These are phyloP conservation scores for Pseudomyrmex cubaensis DNA, from an alignment of 1,140 invertebrate genomes.

Conservation along the genomic window DNA sequence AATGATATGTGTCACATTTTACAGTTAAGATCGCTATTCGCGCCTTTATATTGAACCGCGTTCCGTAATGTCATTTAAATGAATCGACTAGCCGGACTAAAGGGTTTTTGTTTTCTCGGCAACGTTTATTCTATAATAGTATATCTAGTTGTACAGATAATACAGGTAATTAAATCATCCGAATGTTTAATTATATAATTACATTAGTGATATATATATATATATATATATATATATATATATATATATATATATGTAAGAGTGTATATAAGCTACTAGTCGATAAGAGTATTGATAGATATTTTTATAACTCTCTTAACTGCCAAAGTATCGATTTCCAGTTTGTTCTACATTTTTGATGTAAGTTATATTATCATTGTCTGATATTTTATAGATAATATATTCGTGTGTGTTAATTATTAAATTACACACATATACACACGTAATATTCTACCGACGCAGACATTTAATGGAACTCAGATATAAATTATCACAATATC, in stretches of 20 bases:
- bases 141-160: background rate
- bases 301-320: conserved; percentile 6
- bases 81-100: background rate
- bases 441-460: conserved; percentile 9
- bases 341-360: background rate
- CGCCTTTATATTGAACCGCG: background rate
- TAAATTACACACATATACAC: no score
- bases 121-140: conserved; percentile 14
- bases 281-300: background rate
- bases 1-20: background rate
- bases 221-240: no score
- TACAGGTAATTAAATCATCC: no score
- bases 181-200: background rate
- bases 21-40: background rate
- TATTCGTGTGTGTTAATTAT: no score
- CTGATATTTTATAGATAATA: conserved; percentile 24
- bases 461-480: conserved; percentile 34
- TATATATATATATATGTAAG: no score
- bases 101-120: background rate
- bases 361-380: conserved; percentile 17
- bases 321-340: conserved; percentile 29
- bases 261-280: background rate
- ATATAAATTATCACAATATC: conserved; percentile 15
- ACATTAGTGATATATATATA: background rate
- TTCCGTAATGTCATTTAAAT: background rate